phyloP scores from a whole-genome alignment of 2,113 vertebrate species.

The Menidia beryllina region DNA sequence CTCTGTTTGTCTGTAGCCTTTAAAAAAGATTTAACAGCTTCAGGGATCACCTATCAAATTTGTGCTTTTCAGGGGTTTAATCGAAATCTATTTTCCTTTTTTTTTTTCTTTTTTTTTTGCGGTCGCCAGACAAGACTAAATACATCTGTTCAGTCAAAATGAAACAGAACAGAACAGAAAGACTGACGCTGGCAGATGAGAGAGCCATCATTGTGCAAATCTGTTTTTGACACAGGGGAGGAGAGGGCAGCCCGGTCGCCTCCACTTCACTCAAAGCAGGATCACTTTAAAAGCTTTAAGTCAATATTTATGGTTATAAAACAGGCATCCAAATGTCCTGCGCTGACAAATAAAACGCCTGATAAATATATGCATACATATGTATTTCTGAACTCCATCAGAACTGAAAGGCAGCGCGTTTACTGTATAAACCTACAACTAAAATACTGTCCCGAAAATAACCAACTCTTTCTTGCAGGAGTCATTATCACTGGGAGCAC shows the following conservation, averaged over 20 bases:
- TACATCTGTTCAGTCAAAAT: constrained; percentile 56
- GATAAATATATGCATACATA: constrained; percentile 9
- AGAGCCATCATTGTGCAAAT: constrained; percentile 41
- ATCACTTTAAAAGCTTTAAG: constrained; percentile 41
- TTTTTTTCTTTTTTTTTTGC: constrained; percentile 48
- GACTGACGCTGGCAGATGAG: constrained; percentile 42
- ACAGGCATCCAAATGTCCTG: constrained; percentile 41
- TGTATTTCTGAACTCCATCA: constrained; percentile 33
- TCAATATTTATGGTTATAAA: constrained; percentile 59
- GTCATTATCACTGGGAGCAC: constrained; percentile 78
- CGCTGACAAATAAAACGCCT: constrained; percentile 46
- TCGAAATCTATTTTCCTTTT: constrained; percentile 64
- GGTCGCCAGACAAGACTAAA: constrained; percentile 37
- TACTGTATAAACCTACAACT: constrained; percentile 45
- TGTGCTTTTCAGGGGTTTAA: constrained; percentile 52
- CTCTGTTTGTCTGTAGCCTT: constrained; percentile 45
- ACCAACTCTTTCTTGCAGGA: constrained; percentile 74
- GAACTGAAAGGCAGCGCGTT: constrained; percentile 45
- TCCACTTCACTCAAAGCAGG: constrained; percentile 41
- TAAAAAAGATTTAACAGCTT: constrained; percentile 65
- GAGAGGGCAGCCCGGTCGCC: constrained; percentile 34
- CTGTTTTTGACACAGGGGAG: constrained; percentile 35
- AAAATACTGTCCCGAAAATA: constrained; percentile 79
- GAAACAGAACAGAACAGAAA: constrained; percentile 37
- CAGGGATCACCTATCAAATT: constrained; percentile 63